These are phyloP conservation scores for Meghimatium bilineatum DNA, from an alignment of 2,888 invertebrate genomes.

Conservation along the genomic window DNA sequence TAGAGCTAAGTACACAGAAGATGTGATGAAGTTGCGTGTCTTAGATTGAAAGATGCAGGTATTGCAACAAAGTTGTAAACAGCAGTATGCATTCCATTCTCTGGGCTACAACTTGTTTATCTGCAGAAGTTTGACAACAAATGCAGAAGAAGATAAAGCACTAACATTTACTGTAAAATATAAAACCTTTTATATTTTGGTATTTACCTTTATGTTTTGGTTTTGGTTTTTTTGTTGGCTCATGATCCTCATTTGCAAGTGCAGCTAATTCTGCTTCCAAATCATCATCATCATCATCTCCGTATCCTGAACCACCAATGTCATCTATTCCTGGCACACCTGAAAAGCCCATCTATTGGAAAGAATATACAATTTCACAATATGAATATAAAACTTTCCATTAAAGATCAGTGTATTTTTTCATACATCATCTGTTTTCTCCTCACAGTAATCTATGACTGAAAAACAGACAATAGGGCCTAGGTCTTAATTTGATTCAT, in stretches of 20 bases:
- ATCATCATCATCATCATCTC: conserved; percentile 84
- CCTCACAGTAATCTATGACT: background rate
- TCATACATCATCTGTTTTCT: background rate
- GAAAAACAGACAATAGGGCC: no score
- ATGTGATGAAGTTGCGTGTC: no score
- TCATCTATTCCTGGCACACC: conserved; percentile 47
- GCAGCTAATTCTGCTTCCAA: conserved; percentile 91
- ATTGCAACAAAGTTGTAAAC: no score
- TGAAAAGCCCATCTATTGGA: conserved; percentile 52
- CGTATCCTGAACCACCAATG: conserved; percentile 49
- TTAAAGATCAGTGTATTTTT: no score
- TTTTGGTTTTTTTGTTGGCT: conserved; percentile 54
- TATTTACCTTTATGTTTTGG: conserved; percentile 56
- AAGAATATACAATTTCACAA: background rate
- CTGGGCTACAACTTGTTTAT: no score
- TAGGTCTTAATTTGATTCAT: no score
- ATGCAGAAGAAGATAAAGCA: no score
- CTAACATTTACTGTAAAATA: background rate
- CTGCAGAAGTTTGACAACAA: no score
- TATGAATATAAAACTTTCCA: no score
- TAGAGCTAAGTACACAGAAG: no score
- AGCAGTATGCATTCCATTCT: no score
- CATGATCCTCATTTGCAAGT: conserved; percentile 78
- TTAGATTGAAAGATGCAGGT: no score
- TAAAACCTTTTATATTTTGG: conserved; percentile 56